Evolutionary conservation across 2,888 invertebrate genomes (phyloP), one percentile per base, ranked within the genome.

Genomic region (Clostera curtula): DNA sequence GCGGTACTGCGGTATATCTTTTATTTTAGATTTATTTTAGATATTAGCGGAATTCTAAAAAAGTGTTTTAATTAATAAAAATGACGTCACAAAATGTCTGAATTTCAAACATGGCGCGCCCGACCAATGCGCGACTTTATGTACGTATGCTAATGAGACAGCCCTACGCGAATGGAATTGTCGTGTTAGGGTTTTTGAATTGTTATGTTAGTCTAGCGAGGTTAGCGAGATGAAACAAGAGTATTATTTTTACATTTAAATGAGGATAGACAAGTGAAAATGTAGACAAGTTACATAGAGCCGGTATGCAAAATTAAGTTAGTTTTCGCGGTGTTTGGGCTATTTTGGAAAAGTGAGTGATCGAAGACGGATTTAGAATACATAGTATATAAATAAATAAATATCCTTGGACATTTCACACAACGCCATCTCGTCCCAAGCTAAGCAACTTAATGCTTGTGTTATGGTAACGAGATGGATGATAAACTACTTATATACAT

Each of bases 121-220:
- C 53, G 58, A 54, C 70, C 71, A 67, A 71, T 67, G 70, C 67
- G 64, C 56, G 65, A 39, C 49, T 66, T 68, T 77, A 71, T 76
- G 72, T 80, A 68, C 76, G 63, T 76, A 80, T 80, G 79, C 61
- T 80, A 82, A 82, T 79, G 73, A 76, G 77, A 69, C 76, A 76
- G 57, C 65, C 67, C 73, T 70, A 51, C 42, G 61, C 62, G 71
- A 79, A 82, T 82, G 82, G 82, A 70, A 77, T 79, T 77, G 75
- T 80, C 80, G 62, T 82, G 82, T 82, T 62, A 72, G 79, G 68
- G 71, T 50, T 72, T 73, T n/a, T n/a, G n/a, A n/a, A n/a, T 64
- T 77, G 73, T 71, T 71, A 69, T 51, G 52, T 61, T 68, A 65
- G 57, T 58, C 57, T 38, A 37, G 56, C 49, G 57, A 60, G 58